Percentiles rank a stretch among this genome's conserved stretches.
Evolutionary conservation across 2,888 invertebrate species (phyloP).

Genomic region (Platycheirus albimanus): DNA sequence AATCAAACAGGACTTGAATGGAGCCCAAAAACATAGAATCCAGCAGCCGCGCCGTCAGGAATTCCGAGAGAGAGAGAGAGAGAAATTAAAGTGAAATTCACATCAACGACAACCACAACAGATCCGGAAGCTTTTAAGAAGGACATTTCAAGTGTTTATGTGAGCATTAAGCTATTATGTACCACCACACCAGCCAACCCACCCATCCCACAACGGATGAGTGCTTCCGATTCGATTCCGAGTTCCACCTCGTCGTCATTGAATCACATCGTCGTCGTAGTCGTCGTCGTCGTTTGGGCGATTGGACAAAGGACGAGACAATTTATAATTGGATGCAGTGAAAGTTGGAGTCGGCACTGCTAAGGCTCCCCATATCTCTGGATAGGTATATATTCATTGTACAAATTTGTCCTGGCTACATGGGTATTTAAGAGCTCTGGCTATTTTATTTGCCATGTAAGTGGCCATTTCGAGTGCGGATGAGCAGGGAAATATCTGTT

Average conservation of each 20-base stretch:
- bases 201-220: slow-evolving; percentile 29
- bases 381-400: slow-evolving; percentile 35
- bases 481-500: slow-evolving; percentile 46
- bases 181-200: slow-evolving; percentile 2
- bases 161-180: slow-evolving; percentile 58
- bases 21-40: not conserved
- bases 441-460: slow-evolving; percentile 54
- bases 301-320: slow-evolving; percentile 52
- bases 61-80: not conserved
- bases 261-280: slow-evolving; percentile 24
- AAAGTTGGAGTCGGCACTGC: not conserved
- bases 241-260: slow-evolving; percentile 25
- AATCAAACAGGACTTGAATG: slow-evolving; percentile 43
- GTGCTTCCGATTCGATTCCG: slow-evolving; percentile 28
- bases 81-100: slow-evolving; percentile 20
- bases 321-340: slow-evolving; percentile 69
- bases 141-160: slow-evolving; percentile 63
- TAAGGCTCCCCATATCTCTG: not conserved
- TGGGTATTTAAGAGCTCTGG: slow-evolving; percentile 26
- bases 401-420: slow-evolving; percentile 20
- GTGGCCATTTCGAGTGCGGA: slow-evolving; percentile 30
- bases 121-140: slow-evolving; percentile 57
- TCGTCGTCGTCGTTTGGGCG: slow-evolving; percentile 16
- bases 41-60: not conserved
- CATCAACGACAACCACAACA: slow-evolving; percentile 39